Percentiles rank a stretch among this genome's conserved stretches.
phyloP scores from a whole-genome alignment of 2,888 invertebrate genomes.

The Subacronicta megacephala region DNA sequence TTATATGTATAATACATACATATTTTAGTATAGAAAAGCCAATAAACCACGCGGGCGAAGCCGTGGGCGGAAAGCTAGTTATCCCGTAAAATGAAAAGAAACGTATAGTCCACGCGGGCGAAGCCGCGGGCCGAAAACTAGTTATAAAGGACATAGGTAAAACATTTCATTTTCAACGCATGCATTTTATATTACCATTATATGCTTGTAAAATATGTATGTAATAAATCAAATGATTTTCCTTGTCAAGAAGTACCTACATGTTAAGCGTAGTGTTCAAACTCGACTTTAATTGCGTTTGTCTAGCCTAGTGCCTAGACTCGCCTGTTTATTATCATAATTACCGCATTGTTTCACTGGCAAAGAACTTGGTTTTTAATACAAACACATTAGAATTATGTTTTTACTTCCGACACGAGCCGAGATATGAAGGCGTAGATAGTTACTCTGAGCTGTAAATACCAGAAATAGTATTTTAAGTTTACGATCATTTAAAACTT shows the following conservation, averaged over 20 bases:
- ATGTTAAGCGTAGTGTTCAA: slow-evolving; percentile 24
- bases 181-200: neutral
- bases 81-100: no score
- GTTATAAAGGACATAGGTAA: no score
- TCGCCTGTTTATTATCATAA: slow-evolving; percentile 49
- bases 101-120: no score
- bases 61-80: no score
- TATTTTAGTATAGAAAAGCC: no score
- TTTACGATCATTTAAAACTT: slow-evolving; percentile 1
- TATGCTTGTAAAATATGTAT: neutral
- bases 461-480: neutral
- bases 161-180: neutral
- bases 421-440: slow-evolving; percentile 1
- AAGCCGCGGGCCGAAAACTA: no score
- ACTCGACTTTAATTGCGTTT: slow-evolving; percentile 34
- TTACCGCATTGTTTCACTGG: slow-evolving; percentile 50
- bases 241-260: slow-evolving; percentile 7
- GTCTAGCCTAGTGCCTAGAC: slow-evolving; percentile 55
- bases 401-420: slow-evolving; percentile 32
- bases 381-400: slow-evolving; percentile 18
- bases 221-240: slow-evolving; percentile 15
- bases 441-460: neutral
- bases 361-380: slow-evolving; percentile 32
- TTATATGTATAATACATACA: no score
- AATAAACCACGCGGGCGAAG: no score